These are phyloP conservation scores for Scomber scombrus DNA, from an alignment of 2,113 vertebrate species.

Conservation along the genomic window DNA sequence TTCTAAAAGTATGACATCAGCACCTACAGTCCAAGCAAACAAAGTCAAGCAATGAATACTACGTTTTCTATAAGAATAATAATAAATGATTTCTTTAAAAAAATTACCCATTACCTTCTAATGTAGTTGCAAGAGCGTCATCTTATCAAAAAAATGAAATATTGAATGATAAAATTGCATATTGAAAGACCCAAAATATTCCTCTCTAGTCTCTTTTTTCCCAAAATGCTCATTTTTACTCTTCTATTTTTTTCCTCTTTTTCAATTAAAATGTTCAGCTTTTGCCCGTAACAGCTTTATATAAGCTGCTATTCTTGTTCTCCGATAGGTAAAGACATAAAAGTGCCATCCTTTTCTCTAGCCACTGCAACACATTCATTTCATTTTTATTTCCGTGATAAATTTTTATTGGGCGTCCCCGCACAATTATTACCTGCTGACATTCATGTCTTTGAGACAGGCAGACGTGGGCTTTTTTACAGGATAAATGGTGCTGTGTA, in stretches of 20 bases:
- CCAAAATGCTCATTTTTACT: slow-evolving; percentile 4
- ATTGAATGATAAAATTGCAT: background rate
- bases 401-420: slow-evolving; percentile 64
- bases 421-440: slow-evolving; percentile 72
- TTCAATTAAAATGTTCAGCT: slow-evolving; percentile 60
- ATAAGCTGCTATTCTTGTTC: slow-evolving; percentile 48
- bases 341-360: slow-evolving; percentile 40
- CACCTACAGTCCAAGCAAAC: background rate
- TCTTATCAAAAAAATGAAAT: slow-evolving; percentile 16
- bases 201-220: background rate
- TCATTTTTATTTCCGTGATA: slow-evolving; percentile 68
- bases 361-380: slow-evolving; percentile 35
- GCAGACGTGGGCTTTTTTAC: slow-evolving; percentile 71
- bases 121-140: background rate
- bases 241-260: slow-evolving; percentile 22
- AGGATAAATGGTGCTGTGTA: slow-evolving; percentile 86
- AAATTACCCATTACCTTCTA: background rate
- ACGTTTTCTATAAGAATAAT: background rate
- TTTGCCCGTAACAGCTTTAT: slow-evolving; percentile 14
- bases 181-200: background rate
- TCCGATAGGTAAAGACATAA: slow-evolving; percentile 44
- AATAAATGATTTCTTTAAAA: slow-evolving; percentile 21
- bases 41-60: background rate
- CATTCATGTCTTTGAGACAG: slow-evolving; percentile 64
- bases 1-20: background rate